Evolutionary conservation across 2,797 vertebrate genomes (phyloP), one percentile per base, ranked within the genome.

Genomic region (Bradypodion ventrale): DNA sequence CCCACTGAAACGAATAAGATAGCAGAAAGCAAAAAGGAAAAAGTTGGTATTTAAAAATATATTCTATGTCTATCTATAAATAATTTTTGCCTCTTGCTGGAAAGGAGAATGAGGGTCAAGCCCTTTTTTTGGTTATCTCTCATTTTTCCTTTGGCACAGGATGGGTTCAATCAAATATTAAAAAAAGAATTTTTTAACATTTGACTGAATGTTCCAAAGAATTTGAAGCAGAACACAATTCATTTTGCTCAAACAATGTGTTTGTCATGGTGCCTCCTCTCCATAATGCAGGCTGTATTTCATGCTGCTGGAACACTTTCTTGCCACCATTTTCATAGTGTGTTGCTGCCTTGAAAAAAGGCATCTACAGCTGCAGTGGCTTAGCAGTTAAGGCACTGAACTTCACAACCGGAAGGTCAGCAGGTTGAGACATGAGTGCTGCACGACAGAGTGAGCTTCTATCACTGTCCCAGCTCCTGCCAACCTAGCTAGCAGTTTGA

Each of bases 131-230:
- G 46, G 42, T 83, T 75, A 27, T 78, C 46, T 74, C 37, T 83
- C 29, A 1, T 69, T 59, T 78, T 85, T 86, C 2, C 87, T 89
- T 84, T 87, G 85, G 82, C 65, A 82, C 21, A 60, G 32, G 65
- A 76, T 86, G 59, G 78, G 12, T 40, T 75, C 82, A 62, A 13
- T 88, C 76, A 79, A 10, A 84, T 60, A 16, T 1, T 16, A 44
- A 60, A 74, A 86, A 85, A 60, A 27, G 75, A 66, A 56, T 19
- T 3, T 16, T 16, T 19, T 19, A 56, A 56, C 52, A 56, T n/a
- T 5, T 19, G 21, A 2, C 52, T 19, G 68, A 62, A 8, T 0
- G 35, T 46, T 29, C 60, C 74, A 42, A 62, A 0, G 0, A 83
- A n/a, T 80, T 87, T 60, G 73, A 88, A 75, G 29, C n/a, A 80